Evolutionary conservation across 2,113 vertebrate genomes (phyloP), one percentile per base, ranked within the genome.

Genomic region (Pseudolaguvia tuberculata): DNA sequence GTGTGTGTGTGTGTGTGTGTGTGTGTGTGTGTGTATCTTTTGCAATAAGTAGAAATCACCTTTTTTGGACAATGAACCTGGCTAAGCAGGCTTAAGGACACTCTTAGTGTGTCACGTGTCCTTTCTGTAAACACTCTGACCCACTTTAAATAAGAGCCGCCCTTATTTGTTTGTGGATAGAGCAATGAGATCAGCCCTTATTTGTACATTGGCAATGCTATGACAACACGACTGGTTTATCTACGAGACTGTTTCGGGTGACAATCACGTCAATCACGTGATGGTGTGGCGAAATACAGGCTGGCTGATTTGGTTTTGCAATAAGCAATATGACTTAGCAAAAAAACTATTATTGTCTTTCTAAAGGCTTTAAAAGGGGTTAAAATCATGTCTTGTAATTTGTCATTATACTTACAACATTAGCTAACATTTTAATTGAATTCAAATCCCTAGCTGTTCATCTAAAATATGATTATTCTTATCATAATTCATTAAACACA

Each of bases 151-250:
- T 55, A 27, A 75, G 48, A 61, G 14, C 75, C 31, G 11, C 75
- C 66, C 75, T 77, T 51, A 27, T 51, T 77, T 68, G 45, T 51
- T 39, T 68, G 66, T 76, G 74, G 66, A 42, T 67, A 62, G 15
- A 42, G 72, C 58, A 55, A 25, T 53, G 75, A 45, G 56, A 70
- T 52, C 75, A 76, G 56, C 75, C 66, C 75, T 77, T 51, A 42
- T 51, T 70, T 68, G 45, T 50, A 58, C 65, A 35, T 25, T 13
- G 47, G 17, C 67, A 62, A 42, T 70, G 59, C 58, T 74, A 42
- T 74, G 67, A 77, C 66, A 53, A 77, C 66, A 77, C 0, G 57
- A 5, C n/a, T 53, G 29, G 25, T 57, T 67, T 50, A 58, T 76
- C 55, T 76, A 45, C n/a, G 20, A 25, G 66, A 29, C 62, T 70